phyloP scores from a whole-genome alignment of 2,797 vertebrate genomes.

The Nyctibius grandis region DNA sequence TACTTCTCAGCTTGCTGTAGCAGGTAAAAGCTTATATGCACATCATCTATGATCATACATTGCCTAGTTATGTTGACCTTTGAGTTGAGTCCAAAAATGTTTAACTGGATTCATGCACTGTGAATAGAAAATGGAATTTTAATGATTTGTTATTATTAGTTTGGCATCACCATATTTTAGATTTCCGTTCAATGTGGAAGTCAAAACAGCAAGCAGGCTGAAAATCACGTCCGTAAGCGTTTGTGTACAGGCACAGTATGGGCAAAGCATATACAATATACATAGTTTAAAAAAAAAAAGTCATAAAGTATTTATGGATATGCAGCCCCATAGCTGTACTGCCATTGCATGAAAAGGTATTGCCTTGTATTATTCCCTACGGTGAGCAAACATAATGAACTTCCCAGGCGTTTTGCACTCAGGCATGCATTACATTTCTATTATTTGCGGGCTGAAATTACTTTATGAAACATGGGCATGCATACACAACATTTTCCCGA shows the following conservation, averaged over 20 bases:
- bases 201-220: background rate
- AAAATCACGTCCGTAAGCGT: background rate
- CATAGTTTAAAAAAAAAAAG: background rate
- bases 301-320: background rate
- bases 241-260: background rate
- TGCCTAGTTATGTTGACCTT: background rate
- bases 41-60: no score
- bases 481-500: fast-evolving
- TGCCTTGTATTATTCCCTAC: background rate
- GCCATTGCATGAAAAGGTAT: background rate
- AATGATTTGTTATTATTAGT: background rate
- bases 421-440: fast-evolving
- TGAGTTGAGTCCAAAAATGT: background rate
- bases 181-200: background rate
- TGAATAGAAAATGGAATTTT: background rate
- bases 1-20: background rate
- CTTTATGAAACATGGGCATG: fast-evolving
- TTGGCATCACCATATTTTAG: background rate
- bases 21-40: background rate
- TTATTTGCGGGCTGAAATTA: background rate
- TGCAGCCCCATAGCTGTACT: fast-evolving
- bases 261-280: background rate
- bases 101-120: background rate
- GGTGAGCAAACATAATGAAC: background rate
- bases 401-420: background rate